phyloP scores from a whole-genome alignment of 1,140 invertebrate species.

The Drosophila paulistorum region DNA sequence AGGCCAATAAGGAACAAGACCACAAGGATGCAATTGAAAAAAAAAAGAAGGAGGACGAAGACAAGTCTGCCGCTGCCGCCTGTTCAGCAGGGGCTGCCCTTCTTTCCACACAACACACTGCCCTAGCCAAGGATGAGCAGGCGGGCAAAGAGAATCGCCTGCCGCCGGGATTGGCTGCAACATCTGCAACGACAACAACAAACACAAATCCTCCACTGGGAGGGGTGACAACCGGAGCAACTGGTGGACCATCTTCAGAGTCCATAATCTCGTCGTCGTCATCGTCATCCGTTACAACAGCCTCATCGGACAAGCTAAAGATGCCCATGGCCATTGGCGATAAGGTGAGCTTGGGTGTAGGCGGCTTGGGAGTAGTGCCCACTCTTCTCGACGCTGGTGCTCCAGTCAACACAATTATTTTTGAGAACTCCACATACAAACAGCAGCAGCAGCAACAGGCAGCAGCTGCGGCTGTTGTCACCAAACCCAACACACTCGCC shows the following conservation, averaged over 20 bases:
- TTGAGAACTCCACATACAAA: slow-evolving; percentile 96
- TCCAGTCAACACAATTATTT: slow-evolving; percentile 94
- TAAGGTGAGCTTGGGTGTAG: slow-evolving; percentile 46
- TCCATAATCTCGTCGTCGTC: too few relatives aligned
- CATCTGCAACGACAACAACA: slow-evolving; percentile 16
- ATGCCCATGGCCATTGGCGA: slow-evolving; percentile 61
- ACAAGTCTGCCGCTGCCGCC: slow-evolving; percentile 49
- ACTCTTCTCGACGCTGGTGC: slow-evolving; percentile 79
- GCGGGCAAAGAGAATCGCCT: slow-evolving; percentile 39
- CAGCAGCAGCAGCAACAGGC: slow-evolving; percentile 85
- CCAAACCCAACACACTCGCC: slow-evolving; percentile 33
- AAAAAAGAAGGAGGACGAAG: slow-evolving; percentile 52
- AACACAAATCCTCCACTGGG: neutral
- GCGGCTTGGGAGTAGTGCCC: slow-evolving; percentile 39
- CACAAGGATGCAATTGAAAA: slow-evolving; percentile 42
- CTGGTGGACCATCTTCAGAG: neutral
- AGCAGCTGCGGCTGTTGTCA: slow-evolving; percentile 42
- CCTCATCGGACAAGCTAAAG: slow-evolving; percentile 52
- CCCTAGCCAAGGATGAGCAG: slow-evolving; percentile 59
- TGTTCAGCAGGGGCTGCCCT: slow-evolving; percentile 34
- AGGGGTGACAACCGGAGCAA: neutral
- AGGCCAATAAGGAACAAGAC: slow-evolving; percentile 67
- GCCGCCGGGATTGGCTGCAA: slow-evolving; percentile 52
- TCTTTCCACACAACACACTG: slow-evolving; percentile 58
- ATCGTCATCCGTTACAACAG: slow-evolving; percentile 22